A percentile compares a stretch with the other conserved stretches of the same genome.
These are phyloP conservation scores for Labeo calbasu DNA, from an alignment of 2,797 vertebrate genomes.

Conservation along the genomic window DNA sequence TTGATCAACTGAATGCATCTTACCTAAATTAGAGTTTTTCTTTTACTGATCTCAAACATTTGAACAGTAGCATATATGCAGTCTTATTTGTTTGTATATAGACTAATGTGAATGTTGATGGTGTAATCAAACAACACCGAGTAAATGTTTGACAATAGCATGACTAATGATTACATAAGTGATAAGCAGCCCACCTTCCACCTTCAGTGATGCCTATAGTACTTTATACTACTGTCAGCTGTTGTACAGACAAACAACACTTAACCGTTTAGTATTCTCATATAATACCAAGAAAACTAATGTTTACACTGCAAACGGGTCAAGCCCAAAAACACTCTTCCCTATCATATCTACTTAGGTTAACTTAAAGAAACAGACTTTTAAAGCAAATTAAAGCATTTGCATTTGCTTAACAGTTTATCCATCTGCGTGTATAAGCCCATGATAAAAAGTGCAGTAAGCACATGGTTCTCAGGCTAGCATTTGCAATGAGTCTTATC, in stretches of 20 bases:
- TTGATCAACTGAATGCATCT: not conserved
- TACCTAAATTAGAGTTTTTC: not conserved
- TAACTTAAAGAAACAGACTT: not conserved
- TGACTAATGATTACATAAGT: not conserved
- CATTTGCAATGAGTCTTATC: not conserved
- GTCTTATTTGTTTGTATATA: not conserved
- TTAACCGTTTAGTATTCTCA: not conserved
- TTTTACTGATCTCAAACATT: not conserved
- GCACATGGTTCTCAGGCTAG: not conserved
- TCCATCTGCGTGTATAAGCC: not conserved
- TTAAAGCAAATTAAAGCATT: not conserved
- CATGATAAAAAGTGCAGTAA: not conserved
- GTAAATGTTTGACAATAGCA: constrained; percentile 17
- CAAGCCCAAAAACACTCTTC: not conserved
- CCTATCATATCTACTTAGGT: not conserved
- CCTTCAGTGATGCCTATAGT: not conserved
- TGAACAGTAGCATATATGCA: not conserved
- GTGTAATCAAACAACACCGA: not conserved
- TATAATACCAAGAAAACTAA: not conserved
- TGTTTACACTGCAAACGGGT: constrained; percentile 4
- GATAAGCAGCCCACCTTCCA: not conserved
- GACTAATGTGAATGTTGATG: not conserved
- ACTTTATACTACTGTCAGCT: not conserved
- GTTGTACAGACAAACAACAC: not conserved
- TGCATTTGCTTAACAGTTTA: not conserved